These are phyloP conservation scores for Pipistrellus pipistrellus DNA, from an alignment of 2,797 vertebrate genomes.

Conservation along the genomic window DNA sequence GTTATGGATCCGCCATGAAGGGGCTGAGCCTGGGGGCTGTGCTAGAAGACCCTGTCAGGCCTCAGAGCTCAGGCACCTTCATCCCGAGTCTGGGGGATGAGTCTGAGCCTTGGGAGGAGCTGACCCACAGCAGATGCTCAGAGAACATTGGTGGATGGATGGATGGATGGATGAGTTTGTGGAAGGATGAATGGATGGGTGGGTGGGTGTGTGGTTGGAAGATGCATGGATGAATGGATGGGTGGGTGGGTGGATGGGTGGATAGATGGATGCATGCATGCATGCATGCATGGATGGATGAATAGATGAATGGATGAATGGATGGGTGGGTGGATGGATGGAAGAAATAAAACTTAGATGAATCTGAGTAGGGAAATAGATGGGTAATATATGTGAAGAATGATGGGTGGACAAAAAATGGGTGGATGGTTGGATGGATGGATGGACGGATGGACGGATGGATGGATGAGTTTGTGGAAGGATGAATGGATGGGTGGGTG, in stretches of 20 bases:
- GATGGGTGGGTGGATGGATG: neutral
- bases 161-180: neutral
- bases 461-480: no score
- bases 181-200: no score
- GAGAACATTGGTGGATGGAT: neutral
- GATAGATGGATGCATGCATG: neutral
- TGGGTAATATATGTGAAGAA: neutral
- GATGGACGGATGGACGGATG: neutral
- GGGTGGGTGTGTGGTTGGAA: no score
- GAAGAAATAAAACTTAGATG: neutral
- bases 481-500: no score
- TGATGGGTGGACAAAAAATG: neutral
- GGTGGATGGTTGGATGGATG: neutral
- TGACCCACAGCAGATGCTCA: neutral
- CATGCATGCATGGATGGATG: rapidly evolving
- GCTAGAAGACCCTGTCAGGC: neutral
- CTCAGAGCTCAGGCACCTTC: neutral
- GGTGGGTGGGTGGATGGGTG: neutral
- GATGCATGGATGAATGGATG: no score
- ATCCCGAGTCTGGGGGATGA: neutral
- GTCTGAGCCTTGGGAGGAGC: neutral
- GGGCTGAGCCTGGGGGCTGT: neutral
- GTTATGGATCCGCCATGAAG: no score
- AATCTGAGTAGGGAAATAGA: neutral
- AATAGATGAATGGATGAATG: neutral